These are phyloP conservation scores for Dendrolimus punctatus DNA, from an alignment of 1,140 invertebrate genomes.

Conservation along the genomic window DNA sequence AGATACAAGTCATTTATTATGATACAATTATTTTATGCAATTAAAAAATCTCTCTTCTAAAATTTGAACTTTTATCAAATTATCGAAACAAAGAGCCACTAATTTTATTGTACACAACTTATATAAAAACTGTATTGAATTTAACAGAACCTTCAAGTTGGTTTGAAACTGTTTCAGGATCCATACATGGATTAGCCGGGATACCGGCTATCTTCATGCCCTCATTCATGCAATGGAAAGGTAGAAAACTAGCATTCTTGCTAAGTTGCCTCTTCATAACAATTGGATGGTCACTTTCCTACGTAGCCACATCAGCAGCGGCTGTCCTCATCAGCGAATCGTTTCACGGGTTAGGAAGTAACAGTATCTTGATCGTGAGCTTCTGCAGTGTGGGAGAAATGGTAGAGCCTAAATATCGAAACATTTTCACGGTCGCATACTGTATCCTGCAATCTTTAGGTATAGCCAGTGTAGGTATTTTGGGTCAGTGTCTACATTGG, in stretches of 20 bases:
- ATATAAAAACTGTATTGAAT: no score
- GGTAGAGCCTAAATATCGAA: slow-evolving; percentile 9
- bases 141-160: no score
- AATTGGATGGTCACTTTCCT: slow-evolving; percentile 6
- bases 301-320: background rate
- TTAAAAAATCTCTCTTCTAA: no score
- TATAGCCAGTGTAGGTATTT: slow-evolving; percentile 5
- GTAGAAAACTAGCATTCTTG: slow-evolving; percentile 10
- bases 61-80: no score
- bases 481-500: slow-evolving; percentile 11
- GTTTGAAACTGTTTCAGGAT: slow-evolving; percentile 5
- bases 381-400: slow-evolving; percentile 7
- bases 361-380: slow-evolving; percentile 7
- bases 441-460: slow-evolving; percentile 6
- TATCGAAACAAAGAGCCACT: no score
- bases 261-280: slow-evolving; percentile 7
- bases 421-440: slow-evolving; percentile 1
- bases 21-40: no score
- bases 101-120: no score
- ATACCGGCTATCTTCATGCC: slow-evolving; percentile 8
- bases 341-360: slow-evolving; percentile 11
- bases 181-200: slow-evolving; percentile 11
- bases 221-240: slow-evolving; percentile 11
- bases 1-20: no score
- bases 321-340: slow-evolving; percentile 6